Conservation (phyloP, 1,140 invertebrate genomes). For the Piezodorus guildinii region DNA sequence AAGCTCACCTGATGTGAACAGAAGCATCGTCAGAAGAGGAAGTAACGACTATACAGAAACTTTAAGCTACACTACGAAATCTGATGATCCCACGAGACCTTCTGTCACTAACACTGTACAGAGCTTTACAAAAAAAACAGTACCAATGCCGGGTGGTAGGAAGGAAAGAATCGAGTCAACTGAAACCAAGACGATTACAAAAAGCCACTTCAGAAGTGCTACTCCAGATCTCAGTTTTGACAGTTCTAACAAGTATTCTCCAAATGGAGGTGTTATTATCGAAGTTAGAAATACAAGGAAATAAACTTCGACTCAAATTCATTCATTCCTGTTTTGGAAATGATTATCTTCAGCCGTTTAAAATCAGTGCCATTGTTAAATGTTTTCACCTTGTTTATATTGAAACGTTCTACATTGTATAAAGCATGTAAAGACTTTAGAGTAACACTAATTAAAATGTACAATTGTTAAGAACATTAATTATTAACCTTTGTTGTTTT, state of each 20-base stretch:
- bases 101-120: constrained; percentile 54
- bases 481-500: constrained; percentile 6
- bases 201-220: constrained; percentile 43
- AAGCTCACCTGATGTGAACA: constrained; percentile 29
- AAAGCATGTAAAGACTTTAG: constrained; percentile 12
- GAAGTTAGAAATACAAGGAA: constrained; percentile 35
- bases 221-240: constrained; percentile 35
- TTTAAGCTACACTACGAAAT: constrained; percentile 49
- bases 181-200: constrained; percentile 53
- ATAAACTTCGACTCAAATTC: constrained; percentile 14
- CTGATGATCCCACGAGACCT: constrained; percentile 47
- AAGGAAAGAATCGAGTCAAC: constrained; percentile 52
- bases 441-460: constrained; percentile 3
- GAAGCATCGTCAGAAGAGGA: constrained; percentile 40
- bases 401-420: not conserved
- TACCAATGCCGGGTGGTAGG: constrained; percentile 47
- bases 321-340: no score
- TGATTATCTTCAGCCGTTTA: no score
- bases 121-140: constrained; percentile 49
- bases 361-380: constrained; percentile 5
- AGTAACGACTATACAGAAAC: constrained; percentile 57
- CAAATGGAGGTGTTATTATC: constrained; percentile 37
- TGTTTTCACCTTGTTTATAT: no score
- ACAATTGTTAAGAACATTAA: constrained; percentile 2
- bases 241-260: constrained; percentile 28